Evolutionary conservation across 2,797 vertebrate species (phyloP), one percentile per base, ranked within the genome.

Genomic region (Molossus molossus): DNA sequence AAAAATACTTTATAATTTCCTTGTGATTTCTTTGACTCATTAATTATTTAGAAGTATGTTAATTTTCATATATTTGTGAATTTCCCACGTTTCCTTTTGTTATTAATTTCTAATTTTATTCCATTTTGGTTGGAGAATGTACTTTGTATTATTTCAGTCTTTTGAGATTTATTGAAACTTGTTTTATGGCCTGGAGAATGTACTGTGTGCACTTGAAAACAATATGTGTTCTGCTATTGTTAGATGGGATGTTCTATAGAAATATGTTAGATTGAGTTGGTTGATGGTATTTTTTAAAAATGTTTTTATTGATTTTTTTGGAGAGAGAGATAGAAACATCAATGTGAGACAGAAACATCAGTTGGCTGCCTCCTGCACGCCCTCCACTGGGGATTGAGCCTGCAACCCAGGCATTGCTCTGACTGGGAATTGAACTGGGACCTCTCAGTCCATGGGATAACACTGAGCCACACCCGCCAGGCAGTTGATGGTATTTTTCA

Each of bases 81-180:
- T 75, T 87, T 91, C 6, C 12, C 18, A 70, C 55, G 58, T 86
- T 87, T 57, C 9, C 29, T 86, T 91, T 50, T 80, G 21, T 23
- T 87, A n/a, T 58, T 82, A 48, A 40, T 55, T 85, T 65, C 53
- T 21, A 91, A 27, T 75, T 75, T 67, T 4, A 72, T 65, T 80
- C 18, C 40, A 60, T 82, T 91, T 79, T 62, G 53, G 29, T 87
- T 29, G 12, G 11, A 76, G 37, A 92, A 60, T 27, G 55, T 60
- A 53, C 14, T 92, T 82, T 76, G 20, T 53, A 57, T 60, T 60
- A 76, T 62, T 53, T 83, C 27, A 62, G 23, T n/a, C 7, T 76
- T 92, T 84, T 64, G n/a, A 77, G 40, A 72, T 79, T 64, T 83
- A 77, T 48, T 45, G 79, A 83, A 79, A 65, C 48, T 92, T 45